phyloP scores from a whole-genome alignment of 2,797 vertebrate genomes.

The Chaetophractus vellerosus region DNA sequence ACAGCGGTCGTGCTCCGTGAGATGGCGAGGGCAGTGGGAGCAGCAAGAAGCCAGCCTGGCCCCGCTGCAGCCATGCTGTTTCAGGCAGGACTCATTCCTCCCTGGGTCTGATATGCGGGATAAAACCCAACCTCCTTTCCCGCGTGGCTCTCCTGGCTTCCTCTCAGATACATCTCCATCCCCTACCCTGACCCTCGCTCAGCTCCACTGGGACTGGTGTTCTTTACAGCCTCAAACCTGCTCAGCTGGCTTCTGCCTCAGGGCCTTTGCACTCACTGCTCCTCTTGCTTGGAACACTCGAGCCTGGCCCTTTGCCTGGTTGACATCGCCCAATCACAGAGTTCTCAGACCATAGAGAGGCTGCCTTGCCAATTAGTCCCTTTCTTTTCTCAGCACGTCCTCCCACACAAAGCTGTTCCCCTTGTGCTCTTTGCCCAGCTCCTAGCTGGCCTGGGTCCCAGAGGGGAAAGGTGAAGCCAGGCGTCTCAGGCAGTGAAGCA shows the following conservation, averaged over 20 bases:
- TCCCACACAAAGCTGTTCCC: neutral
- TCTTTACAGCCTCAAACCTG: neutral
- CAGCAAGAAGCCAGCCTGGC: rapidly evolving
- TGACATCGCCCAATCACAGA: neutral
- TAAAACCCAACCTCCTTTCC: neutral
- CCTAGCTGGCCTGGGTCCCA: neutral
- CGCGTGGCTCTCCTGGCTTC: no score
- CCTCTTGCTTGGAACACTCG: neutral
- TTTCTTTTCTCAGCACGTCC: no score
- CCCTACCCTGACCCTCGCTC: neutral
- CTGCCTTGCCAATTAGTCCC: neutral
- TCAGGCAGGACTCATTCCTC: neutral
- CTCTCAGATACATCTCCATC: no score
- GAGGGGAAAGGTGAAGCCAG: neutral
- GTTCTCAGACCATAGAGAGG: neutral
- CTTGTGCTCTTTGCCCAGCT: neutral
- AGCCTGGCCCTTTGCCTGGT: neutral
- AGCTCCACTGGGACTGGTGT: neutral
- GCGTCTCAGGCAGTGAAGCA: neutral
- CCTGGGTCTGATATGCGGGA: neutral
- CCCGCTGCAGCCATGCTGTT: rapidly evolving
- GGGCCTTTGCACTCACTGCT: constrained; percentile 26
- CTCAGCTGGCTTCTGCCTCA: constrained; percentile 16
- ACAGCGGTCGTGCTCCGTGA: neutral
- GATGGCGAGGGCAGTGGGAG: rapidly evolving